A percentile compares a stretch with the other conserved stretches of the same genome.
phyloP scores from a whole-genome alignment of 1,140 invertebrate genomes.

The Hyles euphorbiae region DNA sequence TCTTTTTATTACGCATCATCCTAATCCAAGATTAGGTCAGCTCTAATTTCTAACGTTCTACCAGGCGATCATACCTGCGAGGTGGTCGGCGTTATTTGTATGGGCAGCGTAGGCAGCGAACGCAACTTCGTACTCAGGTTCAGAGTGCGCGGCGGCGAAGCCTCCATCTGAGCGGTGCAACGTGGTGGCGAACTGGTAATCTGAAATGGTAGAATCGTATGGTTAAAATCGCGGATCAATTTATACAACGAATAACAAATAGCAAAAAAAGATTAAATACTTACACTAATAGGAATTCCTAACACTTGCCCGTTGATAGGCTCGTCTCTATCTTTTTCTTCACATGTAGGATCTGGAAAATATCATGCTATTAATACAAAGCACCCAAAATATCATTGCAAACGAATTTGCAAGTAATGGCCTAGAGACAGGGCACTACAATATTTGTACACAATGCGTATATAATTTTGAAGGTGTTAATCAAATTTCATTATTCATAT shows the following conservation, averaged over 20 bases:
- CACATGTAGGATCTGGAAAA: slow-evolving; percentile 42
- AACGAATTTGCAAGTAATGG: too few relatives aligned
- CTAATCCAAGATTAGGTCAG: slow-evolving; percentile 54
- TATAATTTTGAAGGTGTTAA: too few relatives aligned
- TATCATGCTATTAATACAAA: slow-evolving; percentile 1
- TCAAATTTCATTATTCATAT: too few relatives aligned
- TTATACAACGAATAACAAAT: not conserved
- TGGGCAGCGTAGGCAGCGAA: slow-evolving; percentile 57
- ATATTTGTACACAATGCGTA: too few relatives aligned
- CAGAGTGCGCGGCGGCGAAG: slow-evolving; percentile 47
- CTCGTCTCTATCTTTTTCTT: slow-evolving; percentile 48
- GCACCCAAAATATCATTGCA: too few relatives aligned
- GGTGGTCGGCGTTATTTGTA: slow-evolving; percentile 62
- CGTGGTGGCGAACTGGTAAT: slow-evolving; percentile 53
- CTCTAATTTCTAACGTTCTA: slow-evolving; percentile 50
- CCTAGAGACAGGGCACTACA: too few relatives aligned
- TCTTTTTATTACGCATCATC: slow-evolving; percentile 11
- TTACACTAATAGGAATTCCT: slow-evolving; percentile 66
- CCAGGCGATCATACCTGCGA: slow-evolving; percentile 60
- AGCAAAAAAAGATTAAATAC: slow-evolving; percentile 19
- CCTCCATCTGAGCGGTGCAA: slow-evolving; percentile 34
- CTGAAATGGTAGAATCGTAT: slow-evolving; percentile 28
- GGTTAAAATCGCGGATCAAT: slow-evolving; percentile 1
- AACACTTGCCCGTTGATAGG: slow-evolving; percentile 51
- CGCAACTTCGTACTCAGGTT: slow-evolving; percentile 64